A percentile compares a stretch with the other conserved stretches of the same genome.
These are phyloP conservation scores for Aix galericulata DNA, from an alignment of 2,113 vertebrate genomes.

Conservation along the genomic window DNA sequence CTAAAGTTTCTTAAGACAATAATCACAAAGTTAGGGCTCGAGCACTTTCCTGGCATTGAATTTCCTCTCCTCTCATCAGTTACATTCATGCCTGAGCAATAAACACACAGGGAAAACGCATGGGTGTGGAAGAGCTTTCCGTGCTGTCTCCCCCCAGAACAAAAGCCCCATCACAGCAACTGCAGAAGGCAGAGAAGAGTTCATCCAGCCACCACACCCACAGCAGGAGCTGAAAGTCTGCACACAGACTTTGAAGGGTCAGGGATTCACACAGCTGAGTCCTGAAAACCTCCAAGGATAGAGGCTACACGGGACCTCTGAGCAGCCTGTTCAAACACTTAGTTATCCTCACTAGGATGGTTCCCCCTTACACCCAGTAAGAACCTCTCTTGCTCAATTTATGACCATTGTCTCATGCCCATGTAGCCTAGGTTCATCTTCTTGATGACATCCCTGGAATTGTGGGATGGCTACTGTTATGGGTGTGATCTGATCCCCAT, in stretches of 20 bases:
- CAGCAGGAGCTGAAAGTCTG: accelerated
- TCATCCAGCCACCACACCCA: accelerated
- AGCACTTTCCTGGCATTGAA: neutral
- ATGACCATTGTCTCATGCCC: neutral
- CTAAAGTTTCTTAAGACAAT: neutral
- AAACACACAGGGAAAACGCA: neutral
- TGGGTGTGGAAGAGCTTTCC: neutral
- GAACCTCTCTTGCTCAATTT: neutral
- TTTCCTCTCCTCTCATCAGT: neutral
- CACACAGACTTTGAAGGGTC: neutral
- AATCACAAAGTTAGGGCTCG: neutral
- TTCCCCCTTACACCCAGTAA: neutral
- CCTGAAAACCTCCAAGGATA: neutral
- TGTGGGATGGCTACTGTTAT: neutral
- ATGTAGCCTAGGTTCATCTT: neutral
- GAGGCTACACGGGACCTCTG: neutral
- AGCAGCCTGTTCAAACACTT: neutral
- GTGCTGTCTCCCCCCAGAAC: accelerated
- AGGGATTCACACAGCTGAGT: neutral
- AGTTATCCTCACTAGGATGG: neutral
- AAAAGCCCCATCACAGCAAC: neutral
- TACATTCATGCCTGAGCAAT: neutral
- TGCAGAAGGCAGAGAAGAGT: neutral
- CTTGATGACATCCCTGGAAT: accelerated
- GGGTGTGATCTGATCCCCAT: neutral